Conservation (phyloP, 2,113 vertebrate species). For the Vicugna pacos region DNA sequence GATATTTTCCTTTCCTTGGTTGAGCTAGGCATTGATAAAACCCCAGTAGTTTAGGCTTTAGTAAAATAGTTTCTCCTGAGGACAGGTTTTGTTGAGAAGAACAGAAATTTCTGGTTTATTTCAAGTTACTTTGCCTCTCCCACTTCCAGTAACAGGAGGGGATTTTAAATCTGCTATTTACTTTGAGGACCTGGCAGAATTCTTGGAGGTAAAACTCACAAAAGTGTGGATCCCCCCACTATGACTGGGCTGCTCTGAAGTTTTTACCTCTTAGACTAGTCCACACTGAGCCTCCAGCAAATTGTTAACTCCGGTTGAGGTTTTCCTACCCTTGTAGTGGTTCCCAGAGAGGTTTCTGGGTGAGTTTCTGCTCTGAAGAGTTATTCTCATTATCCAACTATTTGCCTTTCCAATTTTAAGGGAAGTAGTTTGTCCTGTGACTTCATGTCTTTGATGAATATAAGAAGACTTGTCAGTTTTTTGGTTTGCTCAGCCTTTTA, state of each 20-base stretch:
- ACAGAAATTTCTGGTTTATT: not conserved
- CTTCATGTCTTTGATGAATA: not conserved
- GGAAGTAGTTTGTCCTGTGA: not conserved
- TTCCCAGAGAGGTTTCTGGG: not conserved
- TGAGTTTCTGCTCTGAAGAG: not conserved
- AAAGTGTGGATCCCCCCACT: not conserved
- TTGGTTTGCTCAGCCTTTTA: not conserved
- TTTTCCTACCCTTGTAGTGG: not conserved
- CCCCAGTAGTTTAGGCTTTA: not conserved
- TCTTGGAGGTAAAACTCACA: not conserved
- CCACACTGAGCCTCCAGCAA: not conserved
- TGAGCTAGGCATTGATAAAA: not conserved
- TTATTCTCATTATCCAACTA: not conserved
- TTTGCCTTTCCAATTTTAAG: not conserved
- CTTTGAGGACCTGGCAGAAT: not conserved
- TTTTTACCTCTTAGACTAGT: not conserved
- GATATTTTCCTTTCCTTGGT: not conserved
- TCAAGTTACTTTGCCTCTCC: not conserved
- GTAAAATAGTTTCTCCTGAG: not conserved
- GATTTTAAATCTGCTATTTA: not conserved
- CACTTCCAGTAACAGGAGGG: not conserved
- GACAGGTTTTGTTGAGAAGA: not conserved
- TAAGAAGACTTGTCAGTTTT: not conserved
- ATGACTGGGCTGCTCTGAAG: not conserved
- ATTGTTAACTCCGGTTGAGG: not conserved